A percentile compares a stretch with the other conserved stretches of the same genome.
Conservation (phyloP, 2,113 vertebrate genomes). For the Rattus rattus region DNA sequence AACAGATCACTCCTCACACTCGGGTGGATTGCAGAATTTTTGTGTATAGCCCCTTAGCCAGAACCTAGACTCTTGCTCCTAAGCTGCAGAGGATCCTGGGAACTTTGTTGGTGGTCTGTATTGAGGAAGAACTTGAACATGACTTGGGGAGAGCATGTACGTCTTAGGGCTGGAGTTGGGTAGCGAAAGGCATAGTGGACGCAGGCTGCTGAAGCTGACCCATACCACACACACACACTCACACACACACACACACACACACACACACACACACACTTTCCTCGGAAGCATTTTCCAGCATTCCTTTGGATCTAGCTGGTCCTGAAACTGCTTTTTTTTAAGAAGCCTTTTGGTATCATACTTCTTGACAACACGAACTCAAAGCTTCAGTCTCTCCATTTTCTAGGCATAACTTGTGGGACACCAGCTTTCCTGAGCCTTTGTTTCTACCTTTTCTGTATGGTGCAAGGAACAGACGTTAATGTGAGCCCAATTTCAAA, state of each 20-base stretch:
- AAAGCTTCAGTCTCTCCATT: neutral
- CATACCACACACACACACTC: neutral
- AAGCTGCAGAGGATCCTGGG: neutral
- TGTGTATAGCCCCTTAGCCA: neutral
- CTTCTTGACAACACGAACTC: neutral
- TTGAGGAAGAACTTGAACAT: neutral
- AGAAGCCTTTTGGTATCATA: neutral
- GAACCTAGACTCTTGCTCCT: neutral
- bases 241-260: neutral
- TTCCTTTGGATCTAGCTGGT: neutral
- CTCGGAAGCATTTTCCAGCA: neutral
- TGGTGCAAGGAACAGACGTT: neutral
- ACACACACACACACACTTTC: neutral
- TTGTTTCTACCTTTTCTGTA: neutral
- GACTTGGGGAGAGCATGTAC: neutral
- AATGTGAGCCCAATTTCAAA: conserved; percentile 20
- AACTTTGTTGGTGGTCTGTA: neutral
- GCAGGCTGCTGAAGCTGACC: neutral
- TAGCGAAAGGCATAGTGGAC: neutral
- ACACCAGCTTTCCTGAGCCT: neutral
- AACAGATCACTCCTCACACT: neutral
- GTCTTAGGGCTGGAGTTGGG: neutral
- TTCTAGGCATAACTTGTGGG: neutral
- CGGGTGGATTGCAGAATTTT: neutral
- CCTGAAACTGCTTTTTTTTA: neutral